Evolutionary conservation across 2,888 invertebrate genomes (phyloP).

Genomic region (Kuschelorhynchus macadamiae): DNA sequence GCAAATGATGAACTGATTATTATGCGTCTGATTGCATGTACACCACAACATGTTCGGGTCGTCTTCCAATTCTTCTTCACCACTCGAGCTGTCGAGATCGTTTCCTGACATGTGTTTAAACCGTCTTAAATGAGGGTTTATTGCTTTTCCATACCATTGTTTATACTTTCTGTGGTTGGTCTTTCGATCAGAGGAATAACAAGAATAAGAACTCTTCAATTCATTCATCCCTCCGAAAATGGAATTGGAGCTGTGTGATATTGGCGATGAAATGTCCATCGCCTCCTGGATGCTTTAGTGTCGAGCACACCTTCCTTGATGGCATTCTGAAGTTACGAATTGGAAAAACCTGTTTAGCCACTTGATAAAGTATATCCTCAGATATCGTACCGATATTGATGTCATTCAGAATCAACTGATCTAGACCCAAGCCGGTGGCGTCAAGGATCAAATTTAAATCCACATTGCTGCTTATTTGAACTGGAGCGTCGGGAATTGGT

Average conservation of each 20-base stretch:
- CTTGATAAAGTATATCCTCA: constrained; percentile 80
- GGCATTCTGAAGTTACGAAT: constrained; percentile 78
- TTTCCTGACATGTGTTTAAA: background rate
- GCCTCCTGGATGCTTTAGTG: constrained; percentile 52
- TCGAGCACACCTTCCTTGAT: constrained; percentile 70
- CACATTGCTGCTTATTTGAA: constrained; percentile 42
- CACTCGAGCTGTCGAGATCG: too few species aligned
- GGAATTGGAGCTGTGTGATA: constrained; percentile 33
- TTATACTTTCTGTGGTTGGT: constrained; percentile 84
- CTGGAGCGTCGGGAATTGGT: constrained; percentile 48
- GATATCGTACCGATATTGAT: constrained; percentile 78
- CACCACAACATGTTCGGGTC: too few species aligned
- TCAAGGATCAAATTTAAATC: constrained; percentile 69
- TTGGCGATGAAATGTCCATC: constrained; percentile 34
- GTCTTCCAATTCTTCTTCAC: too few species aligned
- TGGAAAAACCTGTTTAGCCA: constrained; percentile 78
- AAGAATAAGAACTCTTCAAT: constrained; percentile 82
- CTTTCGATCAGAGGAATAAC: constrained; percentile 88
- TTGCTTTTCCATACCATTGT: constrained; percentile 63
- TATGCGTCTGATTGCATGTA: too few species aligned
- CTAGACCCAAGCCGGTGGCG: constrained; percentile 73
- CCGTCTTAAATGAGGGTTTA: constrained; percentile 58
- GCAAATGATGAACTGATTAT: too few species aligned
- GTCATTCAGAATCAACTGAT: constrained; percentile 73
- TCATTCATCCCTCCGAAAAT: constrained; percentile 41